These are phyloP conservation scores for Artemia franciscana DNA, from an alignment of 1,140 invertebrate genomes.

Conservation along the genomic window DNA sequence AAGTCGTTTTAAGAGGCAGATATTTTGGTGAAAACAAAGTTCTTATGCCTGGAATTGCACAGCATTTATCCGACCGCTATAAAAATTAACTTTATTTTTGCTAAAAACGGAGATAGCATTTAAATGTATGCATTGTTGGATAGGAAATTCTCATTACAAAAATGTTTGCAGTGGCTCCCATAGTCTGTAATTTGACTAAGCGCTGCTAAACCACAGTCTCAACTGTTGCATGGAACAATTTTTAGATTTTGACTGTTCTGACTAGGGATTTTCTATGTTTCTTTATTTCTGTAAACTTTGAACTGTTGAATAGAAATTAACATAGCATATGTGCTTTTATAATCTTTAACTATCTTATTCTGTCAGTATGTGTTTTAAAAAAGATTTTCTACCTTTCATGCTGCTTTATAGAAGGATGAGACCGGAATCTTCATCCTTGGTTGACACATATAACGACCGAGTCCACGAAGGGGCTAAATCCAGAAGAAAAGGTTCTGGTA, in stretches of 20 bases:
- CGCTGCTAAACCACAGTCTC: not conserved
- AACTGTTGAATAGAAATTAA: not conserved
- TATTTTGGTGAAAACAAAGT: no score
- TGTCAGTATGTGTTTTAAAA: not conserved
- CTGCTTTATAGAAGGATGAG: not conserved
- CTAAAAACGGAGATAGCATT: no score
- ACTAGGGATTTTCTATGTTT: not conserved
- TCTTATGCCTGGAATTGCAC: no score
- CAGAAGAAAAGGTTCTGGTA: not conserved
- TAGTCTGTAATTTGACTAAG: no score
- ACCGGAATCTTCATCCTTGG: not conserved
- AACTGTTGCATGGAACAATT: not conserved
- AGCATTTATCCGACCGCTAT: no score
- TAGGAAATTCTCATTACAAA: no score
- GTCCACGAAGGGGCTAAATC: not conserved
- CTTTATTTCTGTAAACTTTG: not conserved
- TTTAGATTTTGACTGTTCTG: not conserved
- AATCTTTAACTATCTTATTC: not conserved
- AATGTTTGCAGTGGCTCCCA: no score
- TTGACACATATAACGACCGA: not conserved
- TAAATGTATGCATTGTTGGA: no score
- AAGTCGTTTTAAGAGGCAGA: no score
- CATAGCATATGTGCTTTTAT: not conserved
- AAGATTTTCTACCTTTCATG: not conserved
- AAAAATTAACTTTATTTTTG: no score